Evolutionary conservation across 2,888 invertebrate species (phyloP).

Genomic region (Pammene fasciana): DNA sequence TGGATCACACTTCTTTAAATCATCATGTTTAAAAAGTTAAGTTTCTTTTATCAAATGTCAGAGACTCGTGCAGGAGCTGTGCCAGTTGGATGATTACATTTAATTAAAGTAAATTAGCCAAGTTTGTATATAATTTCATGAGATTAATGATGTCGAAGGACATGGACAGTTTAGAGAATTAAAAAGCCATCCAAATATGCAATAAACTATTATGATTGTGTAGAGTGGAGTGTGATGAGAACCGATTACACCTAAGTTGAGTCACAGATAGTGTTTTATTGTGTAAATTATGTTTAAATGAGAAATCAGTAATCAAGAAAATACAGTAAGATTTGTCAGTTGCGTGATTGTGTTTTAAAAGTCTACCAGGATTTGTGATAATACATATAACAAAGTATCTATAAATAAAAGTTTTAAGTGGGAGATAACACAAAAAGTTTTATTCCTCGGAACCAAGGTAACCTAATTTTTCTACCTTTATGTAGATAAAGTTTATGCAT

Average conservation of each 20-base stretch:
- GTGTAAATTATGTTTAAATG: constrained; percentile 83
- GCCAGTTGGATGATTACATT: constrained; percentile 62
- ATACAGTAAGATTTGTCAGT: constrained; percentile 82
- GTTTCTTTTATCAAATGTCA: constrained; percentile 62
- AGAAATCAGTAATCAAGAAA: constrained; percentile 80
- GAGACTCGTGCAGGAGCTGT: constrained; percentile 56
- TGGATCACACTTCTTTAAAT: constrained; percentile 62
- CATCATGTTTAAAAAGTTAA: constrained; percentile 62
- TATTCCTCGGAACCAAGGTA: constrained; percentile 76
- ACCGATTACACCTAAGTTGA: constrained; percentile 79
- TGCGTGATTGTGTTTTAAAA: constrained; percentile 87
- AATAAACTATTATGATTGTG: constrained; percentile 80
- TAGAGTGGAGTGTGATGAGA: constrained; percentile 76
- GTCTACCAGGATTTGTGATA: constrained; percentile 90
- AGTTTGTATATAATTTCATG: constrained; percentile 82
- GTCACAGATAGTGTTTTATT: constrained; percentile 80
- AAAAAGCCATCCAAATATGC: constrained; percentile 81
- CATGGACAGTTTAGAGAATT: constrained; percentile 76
- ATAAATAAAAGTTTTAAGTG: constrained; percentile 84
- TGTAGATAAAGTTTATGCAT: constrained; percentile 34
- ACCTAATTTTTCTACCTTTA: constrained; percentile 54
- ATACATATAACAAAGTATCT: constrained; percentile 87
- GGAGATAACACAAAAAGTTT: constrained; percentile 81
- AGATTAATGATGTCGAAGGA: constrained; percentile 77
- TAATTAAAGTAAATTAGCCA: constrained; percentile 81